Conservation (phyloP, 2,113 vertebrate species). For the Ptilonorhynchus violaceus region DNA sequence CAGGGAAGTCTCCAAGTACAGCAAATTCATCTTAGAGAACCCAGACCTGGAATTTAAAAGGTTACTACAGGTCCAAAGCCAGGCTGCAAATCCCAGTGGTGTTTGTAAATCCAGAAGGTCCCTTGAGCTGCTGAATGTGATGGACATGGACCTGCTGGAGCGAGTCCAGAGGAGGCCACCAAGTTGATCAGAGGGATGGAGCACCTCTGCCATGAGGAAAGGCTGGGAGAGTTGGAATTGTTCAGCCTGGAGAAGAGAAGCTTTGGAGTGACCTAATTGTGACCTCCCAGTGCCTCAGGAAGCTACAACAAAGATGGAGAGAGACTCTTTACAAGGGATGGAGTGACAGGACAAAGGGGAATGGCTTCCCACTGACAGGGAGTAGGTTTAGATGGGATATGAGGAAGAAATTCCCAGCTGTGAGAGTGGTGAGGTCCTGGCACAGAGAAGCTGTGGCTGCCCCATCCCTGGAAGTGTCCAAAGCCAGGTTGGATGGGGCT, state of each 20-base stretch:
- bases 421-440: fast-evolving
- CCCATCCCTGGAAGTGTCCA: neutral
- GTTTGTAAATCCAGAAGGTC: neutral
- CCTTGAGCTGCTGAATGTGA: neutral
- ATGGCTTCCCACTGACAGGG: neutral
- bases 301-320: neutral
- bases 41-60: neutral
- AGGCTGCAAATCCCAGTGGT: neutral
- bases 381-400: fast-evolving
- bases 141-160: neutral
- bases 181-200: neutral
- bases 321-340: neutral
- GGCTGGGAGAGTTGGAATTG: neutral
- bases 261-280: neutral
- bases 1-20: fast-evolving
- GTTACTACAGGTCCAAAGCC: neutral
- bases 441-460: neutral
- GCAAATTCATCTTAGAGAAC: neutral
- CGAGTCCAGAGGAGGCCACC: neutral
- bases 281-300: neutral
- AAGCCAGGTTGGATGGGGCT: fast-evolving
- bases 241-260: neutral
- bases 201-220: neutral
- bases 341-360: neutral
- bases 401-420: fast-evolving